These are phyloP conservation scores for Panagrolaimus sp. DNA, from an alignment of 1,140 invertebrate genomes.

Conservation along the genomic window DNA sequence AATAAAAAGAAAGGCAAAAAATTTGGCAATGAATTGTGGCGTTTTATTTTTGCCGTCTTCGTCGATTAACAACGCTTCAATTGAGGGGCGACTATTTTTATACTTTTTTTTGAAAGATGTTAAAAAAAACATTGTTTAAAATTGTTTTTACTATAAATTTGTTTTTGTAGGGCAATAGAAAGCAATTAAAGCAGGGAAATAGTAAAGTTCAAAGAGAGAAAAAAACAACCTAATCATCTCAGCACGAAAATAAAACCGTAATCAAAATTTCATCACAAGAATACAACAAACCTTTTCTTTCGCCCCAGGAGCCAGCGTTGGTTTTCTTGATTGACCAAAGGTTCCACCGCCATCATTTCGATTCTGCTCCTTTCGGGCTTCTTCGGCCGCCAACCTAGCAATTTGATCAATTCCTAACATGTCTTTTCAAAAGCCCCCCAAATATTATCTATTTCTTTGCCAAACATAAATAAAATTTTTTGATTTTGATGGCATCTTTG, in stretches of 20 bases:
- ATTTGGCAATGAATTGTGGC: too few relatives aligned
- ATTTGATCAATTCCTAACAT: conserved; percentile 58
- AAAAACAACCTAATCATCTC: too few relatives aligned
- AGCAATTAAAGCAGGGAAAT: neutral
- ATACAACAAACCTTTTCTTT: conserved; percentile 55
- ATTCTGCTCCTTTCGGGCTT: conserved; percentile 57
- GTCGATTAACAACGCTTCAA: too few relatives aligned
- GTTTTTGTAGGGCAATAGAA: neutral
- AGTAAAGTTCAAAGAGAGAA: too few relatives aligned
- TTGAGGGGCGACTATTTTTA: neutral
- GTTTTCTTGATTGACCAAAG: conserved; percentile 22
- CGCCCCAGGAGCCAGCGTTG: conserved; percentile 26
- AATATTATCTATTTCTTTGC: too few relatives aligned
- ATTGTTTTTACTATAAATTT: neutral
- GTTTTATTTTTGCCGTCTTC: too few relatives aligned
- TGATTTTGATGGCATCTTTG: too few relatives aligned
- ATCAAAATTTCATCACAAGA: neutral
- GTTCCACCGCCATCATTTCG: conserved; percentile 26
- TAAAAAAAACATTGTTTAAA: too few relatives aligned
- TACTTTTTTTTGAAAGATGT: neutral
- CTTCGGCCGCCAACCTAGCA: conserved; percentile 57
- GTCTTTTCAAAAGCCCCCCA: neutral
- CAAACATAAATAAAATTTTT: too few relatives aligned
- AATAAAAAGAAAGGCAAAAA: too few relatives aligned
- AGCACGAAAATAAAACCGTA: too few relatives aligned